Conservation (phyloP, 2,888 invertebrate genomes). For the Xestoiulus laeticollis region DNA sequence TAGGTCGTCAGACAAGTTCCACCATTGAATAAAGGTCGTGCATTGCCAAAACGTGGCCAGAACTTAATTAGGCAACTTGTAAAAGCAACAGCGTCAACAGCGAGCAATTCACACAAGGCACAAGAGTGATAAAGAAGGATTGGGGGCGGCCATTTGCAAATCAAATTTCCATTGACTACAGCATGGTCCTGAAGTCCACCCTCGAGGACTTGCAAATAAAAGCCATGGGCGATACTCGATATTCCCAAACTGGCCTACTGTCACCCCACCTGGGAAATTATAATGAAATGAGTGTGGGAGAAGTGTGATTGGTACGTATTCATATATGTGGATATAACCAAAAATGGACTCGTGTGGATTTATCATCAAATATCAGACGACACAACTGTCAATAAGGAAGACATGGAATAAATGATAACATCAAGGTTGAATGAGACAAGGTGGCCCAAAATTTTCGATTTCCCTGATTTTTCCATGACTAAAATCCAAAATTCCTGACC, state of each 20-base stretch:
- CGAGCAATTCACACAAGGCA: background rate
- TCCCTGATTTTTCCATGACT: too few species aligned
- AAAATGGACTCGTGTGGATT: too few species aligned
- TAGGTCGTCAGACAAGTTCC: background rate
- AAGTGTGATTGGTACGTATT: background rate
- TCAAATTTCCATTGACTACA: conserved; percentile 5
- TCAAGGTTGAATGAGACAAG: too few species aligned
- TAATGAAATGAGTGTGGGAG: background rate
- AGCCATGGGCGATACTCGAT: background rate
- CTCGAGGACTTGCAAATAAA: background rate
- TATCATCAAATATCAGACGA: too few species aligned
- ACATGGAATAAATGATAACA: too few species aligned
- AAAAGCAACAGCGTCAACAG: conserved; percentile 3
- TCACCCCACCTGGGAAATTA: background rate
- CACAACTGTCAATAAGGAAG: too few species aligned
- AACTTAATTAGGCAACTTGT: conserved; percentile 2
- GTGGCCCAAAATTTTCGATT: too few species aligned
- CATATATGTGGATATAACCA: too few species aligned
- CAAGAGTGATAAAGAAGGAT: background rate
- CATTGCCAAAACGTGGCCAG: background rate
- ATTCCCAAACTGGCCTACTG: background rate
- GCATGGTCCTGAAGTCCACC: background rate
- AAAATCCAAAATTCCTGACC: too few species aligned
- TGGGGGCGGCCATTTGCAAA: background rate
- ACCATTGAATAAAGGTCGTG: background rate